These are phyloP conservation scores for Neosilurus mollespiculum DNA, from an alignment of 2,797 vertebrate genomes.

Conservation along the genomic window DNA sequence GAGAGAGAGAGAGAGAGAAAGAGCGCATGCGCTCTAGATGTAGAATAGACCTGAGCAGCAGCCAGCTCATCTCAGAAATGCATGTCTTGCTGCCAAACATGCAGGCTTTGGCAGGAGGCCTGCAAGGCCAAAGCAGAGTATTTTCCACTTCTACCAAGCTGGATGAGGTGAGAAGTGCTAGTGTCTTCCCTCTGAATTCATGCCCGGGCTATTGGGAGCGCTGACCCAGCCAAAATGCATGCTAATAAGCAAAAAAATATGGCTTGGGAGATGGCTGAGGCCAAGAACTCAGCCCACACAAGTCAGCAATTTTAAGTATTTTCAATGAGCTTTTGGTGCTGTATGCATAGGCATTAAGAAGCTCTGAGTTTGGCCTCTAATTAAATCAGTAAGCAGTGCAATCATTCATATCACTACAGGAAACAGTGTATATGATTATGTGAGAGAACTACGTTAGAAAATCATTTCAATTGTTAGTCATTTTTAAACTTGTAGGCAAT, in stretches of 20 bases:
- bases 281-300: conserved; percentile 29
- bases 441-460: not conserved
- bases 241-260: conserved; percentile 40
- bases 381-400: not conserved
- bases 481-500: not conserved
- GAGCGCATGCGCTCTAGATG: conserved; percentile 43
- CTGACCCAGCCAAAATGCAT: conserved; percentile 37
- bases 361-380: conserved; percentile 4
- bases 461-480: not conserved
- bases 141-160: conserved; percentile 50
- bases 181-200: conserved; percentile 40
- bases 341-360: conserved; percentile 11
- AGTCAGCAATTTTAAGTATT: conserved; percentile 37
- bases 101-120: conserved; percentile 44
- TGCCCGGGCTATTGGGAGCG: conserved; percentile 27
- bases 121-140: conserved; percentile 36
- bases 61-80: conserved; percentile 56
- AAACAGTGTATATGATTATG: not conserved
- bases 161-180: conserved; percentile 49
- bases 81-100: conserved; percentile 45
- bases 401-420: not conserved
- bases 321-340: conserved; percentile 9
- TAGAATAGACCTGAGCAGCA: conserved; percentile 48
- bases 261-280: conserved; percentile 3
- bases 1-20: conserved; percentile 21